Evolutionary conservation across 2,888 invertebrate species (phyloP).

Genomic region (Muschampia plurimacula): DNA sequence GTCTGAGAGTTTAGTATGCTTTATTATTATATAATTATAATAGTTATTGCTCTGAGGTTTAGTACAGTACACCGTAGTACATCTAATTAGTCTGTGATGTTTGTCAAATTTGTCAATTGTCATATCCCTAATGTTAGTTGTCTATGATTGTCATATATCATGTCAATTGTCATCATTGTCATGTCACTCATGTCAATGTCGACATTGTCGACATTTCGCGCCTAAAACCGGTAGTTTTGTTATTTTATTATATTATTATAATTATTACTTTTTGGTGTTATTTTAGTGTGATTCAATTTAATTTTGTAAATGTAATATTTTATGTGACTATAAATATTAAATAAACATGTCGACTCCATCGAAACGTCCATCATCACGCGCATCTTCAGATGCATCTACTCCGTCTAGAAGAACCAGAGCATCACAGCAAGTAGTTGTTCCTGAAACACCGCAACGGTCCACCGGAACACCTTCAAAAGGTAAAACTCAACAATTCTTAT

Average conservation of each 20-base stretch:
- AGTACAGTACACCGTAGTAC: too few species aligned
- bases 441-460: constrained; percentile 80
- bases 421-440: constrained; percentile 78
- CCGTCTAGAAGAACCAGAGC: constrained; percentile 75
- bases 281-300: not conserved
- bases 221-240: not conserved
- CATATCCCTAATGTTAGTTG: too few species aligned
- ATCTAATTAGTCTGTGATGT: too few species aligned
- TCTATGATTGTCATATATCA: too few species aligned
- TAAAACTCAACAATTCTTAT: constrained; percentile 37
- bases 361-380: constrained; percentile 74
- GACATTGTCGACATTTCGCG: constrained; percentile 3
- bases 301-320: not conserved
- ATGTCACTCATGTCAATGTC: constrained; percentile 1
- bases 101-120: too few species aligned
- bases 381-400: constrained; percentile 78
- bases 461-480: constrained; percentile 75
- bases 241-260: too few species aligned
- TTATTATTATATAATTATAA: too few species aligned
- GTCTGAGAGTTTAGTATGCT: too few species aligned
- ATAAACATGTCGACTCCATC: constrained; percentile 73
- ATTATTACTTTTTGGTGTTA: too few species aligned
- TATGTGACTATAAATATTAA: constrained; percentile 5
- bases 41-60: too few species aligned
- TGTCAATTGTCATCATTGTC: not conserved